Evolutionary conservation across 1,140 invertebrate species (phyloP).

Genomic region (Rhysida immarginata): DNA sequence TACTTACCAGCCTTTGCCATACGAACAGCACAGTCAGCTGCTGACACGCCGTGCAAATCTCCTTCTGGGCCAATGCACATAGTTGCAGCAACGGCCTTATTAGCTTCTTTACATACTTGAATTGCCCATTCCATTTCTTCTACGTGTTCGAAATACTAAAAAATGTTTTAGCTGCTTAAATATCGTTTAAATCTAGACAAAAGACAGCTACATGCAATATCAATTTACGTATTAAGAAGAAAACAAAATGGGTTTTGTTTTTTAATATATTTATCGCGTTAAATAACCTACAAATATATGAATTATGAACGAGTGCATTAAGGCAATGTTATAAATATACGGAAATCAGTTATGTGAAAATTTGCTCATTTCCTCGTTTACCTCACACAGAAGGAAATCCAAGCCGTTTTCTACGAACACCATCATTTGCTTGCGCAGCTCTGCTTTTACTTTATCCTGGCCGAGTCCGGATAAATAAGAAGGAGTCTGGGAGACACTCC

Average conservation of each 20-base stretch:
- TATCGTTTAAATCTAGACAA: no score
- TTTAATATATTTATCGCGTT: no score
- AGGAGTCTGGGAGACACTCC: conserved; percentile 29
- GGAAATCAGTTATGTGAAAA: no score
- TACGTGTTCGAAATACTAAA: conserved; percentile 33
- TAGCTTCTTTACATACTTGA: conserved; percentile 23
- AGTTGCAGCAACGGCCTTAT: conserved; percentile 25
- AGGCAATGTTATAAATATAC: no score
- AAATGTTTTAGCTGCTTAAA: no score
- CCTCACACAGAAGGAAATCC: conserved; percentile 31
- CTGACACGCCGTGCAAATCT: conserved; percentile 26
- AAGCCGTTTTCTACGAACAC: conserved; percentile 29
- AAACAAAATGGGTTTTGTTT: no score
- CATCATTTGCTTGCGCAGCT: conserved; percentile 28
- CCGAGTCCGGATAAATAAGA: conserved; percentile 24
- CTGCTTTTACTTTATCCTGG: conserved; percentile 23
- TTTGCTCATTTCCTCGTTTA: no score
- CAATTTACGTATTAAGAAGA: no score
- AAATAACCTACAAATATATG: no score
- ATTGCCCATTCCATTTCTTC: conserved; percentile 35
- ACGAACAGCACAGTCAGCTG: conserved; percentile 28
- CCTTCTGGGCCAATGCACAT: conserved; percentile 34
- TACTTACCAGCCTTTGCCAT: conserved; percentile 29
- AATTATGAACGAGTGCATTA: no score
- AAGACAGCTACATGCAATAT: no score